Base-by-base conservation (phyloP, 2,113 vertebrate species). In the Indicator indicator region DNA sequence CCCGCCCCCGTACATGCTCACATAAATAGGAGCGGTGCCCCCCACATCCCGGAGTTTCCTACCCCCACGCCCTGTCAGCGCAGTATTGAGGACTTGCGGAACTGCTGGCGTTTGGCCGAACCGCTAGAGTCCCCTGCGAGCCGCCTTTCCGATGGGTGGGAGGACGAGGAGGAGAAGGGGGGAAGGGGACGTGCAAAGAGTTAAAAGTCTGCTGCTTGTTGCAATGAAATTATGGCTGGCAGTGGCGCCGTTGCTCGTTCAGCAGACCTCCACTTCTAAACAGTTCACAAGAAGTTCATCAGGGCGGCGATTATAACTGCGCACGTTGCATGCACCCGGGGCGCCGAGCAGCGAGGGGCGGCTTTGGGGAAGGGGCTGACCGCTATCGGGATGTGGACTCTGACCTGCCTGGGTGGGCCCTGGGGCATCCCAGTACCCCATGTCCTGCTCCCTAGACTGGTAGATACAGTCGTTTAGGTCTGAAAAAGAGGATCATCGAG, bases 271-370 rank as follows among this genome's bases (percentile, higher is more conserved):
- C 97, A 97, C 97, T 98, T 97, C 96, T 93, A 96, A 97, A 96
- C 96, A 97, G 98, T 99, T 99, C 98, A 98, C 95, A 95, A 95
- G 95, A 98, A 98, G 98, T 98, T 99, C 98, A 99, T 97, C 84
- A 92, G 98, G 97, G 97, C 95, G 95, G 94, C 71, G 96, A 95
- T 94, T 91, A n/a, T 65, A 78, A 33, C 87, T 24, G 80, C 74
- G 3, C 83, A 76, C 56, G 50, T 13, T 15, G 32, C 52, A 44
- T 9, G 28, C 30, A 55, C 65, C 60, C 50, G 5, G 83, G 85
- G 44, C 6, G 1, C 38, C 0, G 40, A 5, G 60, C 3, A 16
- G 42, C 55, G 0, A 18, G 69, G 72, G 79, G 36, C 2, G 8
- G 56, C 50, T 60, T 59, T n/a, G 80, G 72, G 83, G 16, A 83